Evolutionary conservation across 2,797 vertebrate genomes (phyloP), one percentile per base, ranked within the genome.

Genomic region (Gymnoscopelus microlampas): DNA sequence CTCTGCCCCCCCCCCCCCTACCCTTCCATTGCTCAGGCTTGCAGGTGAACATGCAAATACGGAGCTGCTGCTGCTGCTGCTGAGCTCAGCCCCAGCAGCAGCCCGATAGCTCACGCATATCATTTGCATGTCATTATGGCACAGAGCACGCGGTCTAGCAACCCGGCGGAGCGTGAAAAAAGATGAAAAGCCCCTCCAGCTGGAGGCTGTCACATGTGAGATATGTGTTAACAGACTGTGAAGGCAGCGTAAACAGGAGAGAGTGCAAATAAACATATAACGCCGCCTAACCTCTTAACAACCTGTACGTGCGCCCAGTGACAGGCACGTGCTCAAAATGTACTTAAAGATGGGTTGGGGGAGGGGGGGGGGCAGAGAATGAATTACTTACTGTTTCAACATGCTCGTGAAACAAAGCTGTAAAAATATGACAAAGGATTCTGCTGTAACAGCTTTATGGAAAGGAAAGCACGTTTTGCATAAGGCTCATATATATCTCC

Each of bases 91-190:
- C 61, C 71, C 63, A 60, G 79, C 63, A 80, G 78, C 72, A 77
- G 80, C 81, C 19, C 77, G 83, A 88, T 85, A 84, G 84, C 79
- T 73, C 74, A 65, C 64, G 68, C 80, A 85, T 87, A 86, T 81
- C 71, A 88, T 92, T 93, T 88, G 77, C 89, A 91, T 91, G 77
- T 82, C 70, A 85, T 93, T 91, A 88, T 59, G 55, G 35, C 19
- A 1, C 19, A 19, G 19, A 19, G 19, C 19, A 19, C 19, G 19
- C 19, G 1, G 19, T 19, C 19, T 19, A 19, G 1, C 19, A 19
- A 19, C 72, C 86, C 74, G 80, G 63, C 80, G 76, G 80, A 89
- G 87, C 80, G 75, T 88, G 88, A 69, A 44, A 9, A 76, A 76
- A 74, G 71, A 91, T 88, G 80, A 89, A 87, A 86, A 84, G 74